Conservation (phyloP, 2,113 vertebrate species). For the Thryonomys swinderianus region DNA sequence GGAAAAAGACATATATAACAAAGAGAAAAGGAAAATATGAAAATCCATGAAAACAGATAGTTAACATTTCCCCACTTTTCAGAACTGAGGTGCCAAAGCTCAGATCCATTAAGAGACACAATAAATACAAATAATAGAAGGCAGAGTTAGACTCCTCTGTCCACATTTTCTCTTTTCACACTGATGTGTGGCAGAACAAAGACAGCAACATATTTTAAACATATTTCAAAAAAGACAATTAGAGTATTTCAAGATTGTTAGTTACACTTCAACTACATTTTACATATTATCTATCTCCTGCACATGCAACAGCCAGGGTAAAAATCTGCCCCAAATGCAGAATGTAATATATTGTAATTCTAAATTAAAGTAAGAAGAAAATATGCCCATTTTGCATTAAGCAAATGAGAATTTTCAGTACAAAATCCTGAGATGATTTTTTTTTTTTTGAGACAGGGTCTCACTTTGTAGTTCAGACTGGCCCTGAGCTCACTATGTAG, state of each 20-base stretch:
- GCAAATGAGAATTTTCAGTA: neutral
- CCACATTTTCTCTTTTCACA: neutral
- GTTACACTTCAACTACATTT: neutral
- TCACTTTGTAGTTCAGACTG: no score
- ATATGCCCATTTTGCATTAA: neutral
- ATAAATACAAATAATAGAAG: neutral
- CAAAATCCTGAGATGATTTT: neutral
- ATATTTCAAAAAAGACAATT: neutral
- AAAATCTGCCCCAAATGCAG: neutral
- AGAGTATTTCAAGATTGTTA: neutral
- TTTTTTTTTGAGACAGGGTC: no score
- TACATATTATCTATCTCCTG: neutral
- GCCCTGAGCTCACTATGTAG: no score
- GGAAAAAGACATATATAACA: neutral
- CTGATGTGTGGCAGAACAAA: neutral
- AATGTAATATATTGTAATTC: neutral
- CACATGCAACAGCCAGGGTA: neutral
- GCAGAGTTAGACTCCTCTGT: neutral
- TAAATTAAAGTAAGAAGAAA: constrained; percentile 28
- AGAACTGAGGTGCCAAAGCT: neutral
- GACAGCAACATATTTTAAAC: neutral
- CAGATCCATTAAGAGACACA: neutral
- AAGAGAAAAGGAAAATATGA: neutral
- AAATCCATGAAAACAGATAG: neutral
- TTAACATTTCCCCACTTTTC: neutral